Evolutionary conservation across 2,888 invertebrate genomes (phyloP).

Genomic region (Lamellibrachia satsuma): DNA sequence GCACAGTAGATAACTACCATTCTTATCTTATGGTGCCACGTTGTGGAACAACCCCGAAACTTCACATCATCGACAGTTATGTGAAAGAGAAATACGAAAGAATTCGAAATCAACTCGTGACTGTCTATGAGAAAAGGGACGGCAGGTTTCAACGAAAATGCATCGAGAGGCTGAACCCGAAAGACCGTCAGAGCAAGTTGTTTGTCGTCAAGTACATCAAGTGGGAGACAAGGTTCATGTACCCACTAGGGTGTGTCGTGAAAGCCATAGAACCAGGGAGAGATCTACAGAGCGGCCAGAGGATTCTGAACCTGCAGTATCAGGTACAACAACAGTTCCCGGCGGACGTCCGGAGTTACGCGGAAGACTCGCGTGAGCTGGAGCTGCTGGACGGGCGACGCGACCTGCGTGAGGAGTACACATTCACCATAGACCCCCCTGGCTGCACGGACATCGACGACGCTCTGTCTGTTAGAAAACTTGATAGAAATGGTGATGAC

Average conservation of each 20-base stretch:
- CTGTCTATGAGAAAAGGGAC: neutral
- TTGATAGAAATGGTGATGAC: conserved; percentile 71
- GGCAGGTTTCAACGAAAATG: neutral
- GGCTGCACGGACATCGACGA: conserved; percentile 94
- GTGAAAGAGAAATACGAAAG: neutral
- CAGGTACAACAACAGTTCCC: conserved; percentile 22
- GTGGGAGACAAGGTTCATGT: conserved; percentile 20
- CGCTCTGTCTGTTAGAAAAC: conserved; percentile 81
- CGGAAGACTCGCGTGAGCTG: conserved; percentile 43
- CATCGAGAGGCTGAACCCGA: neutral
- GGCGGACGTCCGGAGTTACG: neutral
- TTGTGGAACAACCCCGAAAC: conserved; percentile 21
- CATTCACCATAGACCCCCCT: conserved; percentile 92
- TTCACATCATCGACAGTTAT: conserved; percentile 24
- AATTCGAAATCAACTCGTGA: neutral
- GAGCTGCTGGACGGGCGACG: conserved; percentile 51
- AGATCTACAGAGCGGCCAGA: neutral
- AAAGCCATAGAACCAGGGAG: conserved; percentile 23
- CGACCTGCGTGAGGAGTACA: conserved; percentile 70
- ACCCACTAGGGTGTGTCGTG: conserved; percentile 25
- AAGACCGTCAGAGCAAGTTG: conserved; percentile 14
- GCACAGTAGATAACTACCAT: conserved; percentile 22
- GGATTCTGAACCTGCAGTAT: conserved; percentile 19
- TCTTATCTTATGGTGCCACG: conserved; percentile 24
- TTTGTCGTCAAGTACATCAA: conserved; percentile 27